Evolutionary conservation across 2,888 invertebrate genomes (phyloP), one percentile per base, ranked within the genome.

Genomic region (Ethmia dodecea): DNA sequence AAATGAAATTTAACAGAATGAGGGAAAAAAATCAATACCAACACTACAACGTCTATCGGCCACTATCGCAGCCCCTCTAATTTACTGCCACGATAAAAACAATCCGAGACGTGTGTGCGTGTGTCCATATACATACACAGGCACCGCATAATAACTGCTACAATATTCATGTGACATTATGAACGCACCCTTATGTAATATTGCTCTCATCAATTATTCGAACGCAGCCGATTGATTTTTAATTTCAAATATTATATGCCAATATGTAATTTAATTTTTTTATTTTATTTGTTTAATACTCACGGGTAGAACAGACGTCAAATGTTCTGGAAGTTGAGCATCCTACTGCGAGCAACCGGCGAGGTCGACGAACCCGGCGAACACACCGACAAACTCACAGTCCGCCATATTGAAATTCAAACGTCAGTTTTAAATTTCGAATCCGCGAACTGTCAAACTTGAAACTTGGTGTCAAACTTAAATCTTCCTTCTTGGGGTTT

Each of bases 1-100:
- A 84, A 84, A 84, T 83, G 83, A 84, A 86, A 84, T 86, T 86
- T 83, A 78, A 81, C 86, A 76, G 83, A 81, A 83, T 83, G 84
- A 83, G 78, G 84, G 84, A 84, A 86, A 83, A 78, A 84, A 86
- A 86, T 84, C 84, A 81, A 86, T 84, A 84, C 76, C 33, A 55
- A 62, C 66, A 74, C 71, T 74, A 70, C 57, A 66, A 49, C 55
- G 47, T 46, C 62, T 71, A 78, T 76, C 78, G 74, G 65, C 66
- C 71, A 80, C 76, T 81, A 83, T 79, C 80, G 74, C 49, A 42
- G 66, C 73, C 74, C 74, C 65, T 68, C 68, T 81, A 80, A 84
- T 81, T 83, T 80, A 81, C 74, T 77, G 64, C 63, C 55, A 53
- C 76, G 78, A 83, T 83, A 80, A 81, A 80, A 84, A 81, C 81